Evolutionary conservation across 2,797 vertebrate genomes (phyloP).

Genomic region (Lacerta bilineata): DNA sequence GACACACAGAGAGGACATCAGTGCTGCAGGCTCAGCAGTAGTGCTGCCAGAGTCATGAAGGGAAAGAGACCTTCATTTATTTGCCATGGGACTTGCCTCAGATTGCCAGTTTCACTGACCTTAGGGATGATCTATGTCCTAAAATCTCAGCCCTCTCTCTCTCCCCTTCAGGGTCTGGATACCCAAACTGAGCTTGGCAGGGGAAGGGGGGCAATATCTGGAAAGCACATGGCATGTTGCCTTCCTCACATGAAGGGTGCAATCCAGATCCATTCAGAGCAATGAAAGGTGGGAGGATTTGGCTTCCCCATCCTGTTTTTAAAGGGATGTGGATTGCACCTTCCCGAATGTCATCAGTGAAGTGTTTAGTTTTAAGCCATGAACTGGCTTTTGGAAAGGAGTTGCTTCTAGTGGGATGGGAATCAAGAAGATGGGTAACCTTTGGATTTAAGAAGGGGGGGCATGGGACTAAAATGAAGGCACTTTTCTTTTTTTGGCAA

Average conservation of each 20-base stretch:
- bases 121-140: not conserved
- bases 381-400: not conserved
- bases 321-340: not conserved
- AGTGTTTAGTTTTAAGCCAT: not conserved
- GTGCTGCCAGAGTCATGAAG: not conserved
- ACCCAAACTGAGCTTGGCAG: not conserved
- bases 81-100: slow-evolving; percentile 7
- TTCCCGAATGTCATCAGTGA: not conserved
- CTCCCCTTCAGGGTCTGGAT: not conserved
- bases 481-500: not conserved
- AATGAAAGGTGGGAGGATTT: not conserved
- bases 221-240: not conserved
- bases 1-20: slow-evolving; percentile 19
- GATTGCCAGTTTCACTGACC: not conserved
- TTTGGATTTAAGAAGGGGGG: not conserved
- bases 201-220: not conserved
- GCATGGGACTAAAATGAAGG: not conserved
- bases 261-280: not conserved
- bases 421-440: not conserved
- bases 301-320: not conserved
- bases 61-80: not conserved
- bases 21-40: not conserved
- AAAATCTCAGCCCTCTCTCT: not conserved
- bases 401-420: not conserved
- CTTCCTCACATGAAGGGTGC: not conserved